Percentiles rank a stretch among this genome's conserved stretches.
Conservation (phyloP, 2,113 vertebrate species). For the Motacilla tschutschensis region DNA sequence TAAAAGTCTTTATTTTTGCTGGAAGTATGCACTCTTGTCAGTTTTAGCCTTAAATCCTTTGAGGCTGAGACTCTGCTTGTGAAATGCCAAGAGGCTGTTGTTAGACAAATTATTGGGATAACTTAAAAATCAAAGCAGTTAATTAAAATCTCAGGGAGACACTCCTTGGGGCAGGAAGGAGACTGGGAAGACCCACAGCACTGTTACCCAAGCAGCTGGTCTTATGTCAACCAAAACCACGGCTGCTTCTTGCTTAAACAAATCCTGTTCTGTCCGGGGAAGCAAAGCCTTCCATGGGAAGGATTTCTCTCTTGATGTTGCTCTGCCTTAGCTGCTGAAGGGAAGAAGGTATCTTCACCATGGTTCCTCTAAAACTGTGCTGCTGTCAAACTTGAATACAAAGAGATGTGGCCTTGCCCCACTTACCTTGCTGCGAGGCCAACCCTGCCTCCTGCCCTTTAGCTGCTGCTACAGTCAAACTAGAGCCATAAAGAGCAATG, state of each 20-base stretch:
- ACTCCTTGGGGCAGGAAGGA: conserved; percentile 16
- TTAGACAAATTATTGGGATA: conserved; percentile 29
- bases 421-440: background rate
- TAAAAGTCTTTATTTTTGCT: background rate
- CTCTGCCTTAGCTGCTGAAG: background rate
- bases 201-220: background rate
- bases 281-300: background rate
- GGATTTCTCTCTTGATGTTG: background rate
- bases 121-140: conserved; percentile 39
- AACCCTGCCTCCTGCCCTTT: background rate
- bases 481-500: background rate
- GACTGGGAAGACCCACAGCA: background rate
- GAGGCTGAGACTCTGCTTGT: background rate
- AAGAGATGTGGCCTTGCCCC: background rate
- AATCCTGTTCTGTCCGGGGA: background rate
- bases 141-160: conserved; percentile 36
- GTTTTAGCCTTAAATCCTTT: background rate
- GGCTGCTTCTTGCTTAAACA: conserved; percentile 5
- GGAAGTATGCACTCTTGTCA: background rate
- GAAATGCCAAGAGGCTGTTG: background rate
- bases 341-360: background rate
- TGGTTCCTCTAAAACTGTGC: background rate
- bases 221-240: background rate
- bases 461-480: background rate
- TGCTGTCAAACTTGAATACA: background rate